A percentile compares a stretch with the other conserved stretches of the same genome.
phyloP scores from a whole-genome alignment of 2,113 vertebrate species.

The Ptilorrhoa leucosticta region DNA sequence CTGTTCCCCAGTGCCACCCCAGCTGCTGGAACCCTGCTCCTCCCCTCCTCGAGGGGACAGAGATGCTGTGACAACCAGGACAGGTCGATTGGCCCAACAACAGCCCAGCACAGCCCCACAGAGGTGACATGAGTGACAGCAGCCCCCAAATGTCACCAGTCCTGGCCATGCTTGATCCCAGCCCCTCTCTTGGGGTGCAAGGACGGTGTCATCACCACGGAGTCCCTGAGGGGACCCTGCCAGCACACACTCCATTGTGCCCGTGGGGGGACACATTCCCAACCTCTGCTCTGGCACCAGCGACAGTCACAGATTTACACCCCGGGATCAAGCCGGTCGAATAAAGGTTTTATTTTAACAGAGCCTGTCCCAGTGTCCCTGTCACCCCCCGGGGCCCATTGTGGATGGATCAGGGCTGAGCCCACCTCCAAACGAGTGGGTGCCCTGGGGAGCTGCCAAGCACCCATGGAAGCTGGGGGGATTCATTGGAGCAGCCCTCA shows the following conservation, averaged over 20 bases:
- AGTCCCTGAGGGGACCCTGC: neutral
- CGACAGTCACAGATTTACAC: neutral
- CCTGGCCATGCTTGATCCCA: accelerated
- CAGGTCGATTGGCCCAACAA: accelerated
- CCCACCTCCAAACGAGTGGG: neutral
- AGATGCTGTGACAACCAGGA: neutral
- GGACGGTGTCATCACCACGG: accelerated
- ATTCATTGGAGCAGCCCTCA: neutral
- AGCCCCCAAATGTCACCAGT: neutral
- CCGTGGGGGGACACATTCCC: neutral
- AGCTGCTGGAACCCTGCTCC: accelerated
- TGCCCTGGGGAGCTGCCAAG: neutral
- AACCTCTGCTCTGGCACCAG: neutral
- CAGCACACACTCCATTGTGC: neutral
- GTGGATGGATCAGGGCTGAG: neutral
- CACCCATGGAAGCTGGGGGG: neutral
- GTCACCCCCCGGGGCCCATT: neutral
- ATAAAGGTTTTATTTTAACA: conserved; percentile 63
- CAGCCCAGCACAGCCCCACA: neutral
- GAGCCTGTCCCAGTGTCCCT: neutral
- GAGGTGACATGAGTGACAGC: neutral
- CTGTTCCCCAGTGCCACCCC: neutral
- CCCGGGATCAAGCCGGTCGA: neutral
- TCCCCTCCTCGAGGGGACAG: neutral
- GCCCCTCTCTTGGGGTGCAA: neutral